phyloP scores from a whole-genome alignment of 2,888 invertebrate genomes.

The Pterobdella sp. region DNA sequence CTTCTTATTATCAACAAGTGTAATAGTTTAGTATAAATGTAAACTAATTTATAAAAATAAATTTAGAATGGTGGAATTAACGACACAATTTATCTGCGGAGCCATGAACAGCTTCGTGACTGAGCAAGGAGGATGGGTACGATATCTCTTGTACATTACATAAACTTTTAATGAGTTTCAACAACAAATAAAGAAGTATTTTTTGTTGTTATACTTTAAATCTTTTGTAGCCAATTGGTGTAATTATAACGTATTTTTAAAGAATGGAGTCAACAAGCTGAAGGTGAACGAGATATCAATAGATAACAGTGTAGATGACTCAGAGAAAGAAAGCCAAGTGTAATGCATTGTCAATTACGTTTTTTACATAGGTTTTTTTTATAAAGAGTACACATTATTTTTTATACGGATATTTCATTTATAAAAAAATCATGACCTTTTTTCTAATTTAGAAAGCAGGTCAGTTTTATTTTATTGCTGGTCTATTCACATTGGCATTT shows the following conservation, averaged over 20 bases:
- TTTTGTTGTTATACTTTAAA: not conserved
- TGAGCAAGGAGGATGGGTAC: constrained; percentile 22
- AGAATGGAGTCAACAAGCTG: not conserved
- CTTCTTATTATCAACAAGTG: not conserved
- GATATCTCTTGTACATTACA: not conserved
- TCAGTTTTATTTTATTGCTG: no score
- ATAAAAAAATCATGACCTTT: no score
- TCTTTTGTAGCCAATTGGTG: not conserved
- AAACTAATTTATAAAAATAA: not conserved
- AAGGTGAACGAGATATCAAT: constrained; percentile 5
- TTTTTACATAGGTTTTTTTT: no score
- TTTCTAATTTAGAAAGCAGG: no score
- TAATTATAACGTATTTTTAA: not conserved
- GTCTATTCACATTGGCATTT: no score
- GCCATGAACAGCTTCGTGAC: not conserved
- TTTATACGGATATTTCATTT: no score
- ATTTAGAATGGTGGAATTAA: constrained; percentile 17
- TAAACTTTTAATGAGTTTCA: not conserved
- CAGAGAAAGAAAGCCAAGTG: no score
- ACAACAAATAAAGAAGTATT: no score
- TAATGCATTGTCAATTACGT: no score
- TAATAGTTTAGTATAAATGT: not conserved
- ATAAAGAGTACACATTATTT: no score
- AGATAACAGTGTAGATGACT: no score
- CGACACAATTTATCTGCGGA: constrained; percentile 21